phyloP scores from a whole-genome alignment of 2,113 vertebrate genomes.

The Xenopus borealis region DNA sequence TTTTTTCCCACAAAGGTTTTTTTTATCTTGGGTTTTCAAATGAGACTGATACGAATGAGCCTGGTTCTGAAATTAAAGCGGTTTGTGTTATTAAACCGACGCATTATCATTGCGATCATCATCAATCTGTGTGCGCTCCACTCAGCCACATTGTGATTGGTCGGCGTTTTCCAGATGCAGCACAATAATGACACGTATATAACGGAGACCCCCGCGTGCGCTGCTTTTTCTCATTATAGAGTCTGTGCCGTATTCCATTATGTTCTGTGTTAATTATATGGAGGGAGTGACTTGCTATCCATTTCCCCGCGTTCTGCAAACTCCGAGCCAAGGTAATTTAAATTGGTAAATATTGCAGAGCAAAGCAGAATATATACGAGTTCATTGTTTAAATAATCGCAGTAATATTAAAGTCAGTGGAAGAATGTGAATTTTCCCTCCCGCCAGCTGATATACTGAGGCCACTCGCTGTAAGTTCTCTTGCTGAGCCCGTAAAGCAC shows the following conservation, averaged over 20 bases:
- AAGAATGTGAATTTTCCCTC: constrained; percentile 12
- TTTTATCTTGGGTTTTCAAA: too few species aligned
- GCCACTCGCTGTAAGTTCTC: constrained; percentile 1
- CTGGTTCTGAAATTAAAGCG: too few species aligned
- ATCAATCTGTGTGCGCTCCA: too few species aligned
- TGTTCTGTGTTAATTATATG: constrained; percentile 25
- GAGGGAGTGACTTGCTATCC: neutral
- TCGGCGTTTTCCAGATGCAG: too few species aligned
- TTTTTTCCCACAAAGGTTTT: too few species aligned
- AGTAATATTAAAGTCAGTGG: constrained; percentile 40
- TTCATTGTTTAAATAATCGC: constrained; percentile 39
- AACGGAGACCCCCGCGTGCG: too few species aligned
- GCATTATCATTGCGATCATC: too few species aligned
- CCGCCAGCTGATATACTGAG: constrained; percentile 1
- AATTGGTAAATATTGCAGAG: constrained; percentile 35
- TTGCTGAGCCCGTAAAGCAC: constrained; percentile 24
- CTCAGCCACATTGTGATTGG: too few species aligned
- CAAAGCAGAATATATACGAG: constrained; percentile 29
- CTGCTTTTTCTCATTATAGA: too few species aligned
- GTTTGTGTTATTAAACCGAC: too few species aligned
- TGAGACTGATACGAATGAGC: too few species aligned
- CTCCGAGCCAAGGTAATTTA: constrained; percentile 25
- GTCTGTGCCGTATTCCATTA: constrained; percentile 1
- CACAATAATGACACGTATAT: too few species aligned
- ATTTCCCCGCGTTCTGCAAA: constrained; percentile 20